These are phyloP conservation scores for Hydrozoanthus gracilis DNA, from an alignment of 92 coral and sea anemone species.

Conservation along the genomic window DNA sequence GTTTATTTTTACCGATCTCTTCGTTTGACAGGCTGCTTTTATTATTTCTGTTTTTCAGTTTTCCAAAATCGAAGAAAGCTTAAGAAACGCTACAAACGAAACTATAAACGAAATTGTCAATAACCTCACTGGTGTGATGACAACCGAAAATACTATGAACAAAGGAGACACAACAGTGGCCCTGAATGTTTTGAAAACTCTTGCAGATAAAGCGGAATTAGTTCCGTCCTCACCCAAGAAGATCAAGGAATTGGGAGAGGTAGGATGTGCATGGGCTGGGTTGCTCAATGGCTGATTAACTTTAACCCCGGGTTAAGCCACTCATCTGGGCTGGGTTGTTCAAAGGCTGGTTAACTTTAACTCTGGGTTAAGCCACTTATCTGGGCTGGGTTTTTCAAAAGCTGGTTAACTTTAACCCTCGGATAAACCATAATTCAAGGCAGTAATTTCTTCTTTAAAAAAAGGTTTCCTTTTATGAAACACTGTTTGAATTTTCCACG, in stretches of 20 bases:
- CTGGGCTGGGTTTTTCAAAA: too few species aligned
- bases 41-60: neutral
- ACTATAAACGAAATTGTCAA: neutral
- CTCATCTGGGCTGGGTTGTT: too few species aligned
- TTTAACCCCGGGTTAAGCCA: too few species aligned
- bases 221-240: neutral
- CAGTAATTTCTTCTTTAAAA: too few species aligned
- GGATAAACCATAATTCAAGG: too few species aligned
- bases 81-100: conserved; percentile 7
- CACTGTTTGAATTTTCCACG: too few species aligned
- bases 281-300: too few species aligned
- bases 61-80: neutral
- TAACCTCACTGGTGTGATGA: neutral
- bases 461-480: too few species aligned
- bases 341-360: too few species aligned
- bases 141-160: neutral
- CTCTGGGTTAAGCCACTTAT: too few species aligned
- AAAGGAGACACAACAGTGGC: conserved; percentile 20
- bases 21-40: neutral
- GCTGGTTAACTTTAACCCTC: too few species aligned
- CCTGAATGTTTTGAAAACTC: neutral
- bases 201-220: neutral
- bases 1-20: neutral
- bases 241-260: conserved; percentile 6
- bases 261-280: neutral